Evolutionary conservation across 2,797 vertebrate species (phyloP), one percentile per base, ranked within the genome.

Genomic region (Anisognathus igniventris): DNA sequence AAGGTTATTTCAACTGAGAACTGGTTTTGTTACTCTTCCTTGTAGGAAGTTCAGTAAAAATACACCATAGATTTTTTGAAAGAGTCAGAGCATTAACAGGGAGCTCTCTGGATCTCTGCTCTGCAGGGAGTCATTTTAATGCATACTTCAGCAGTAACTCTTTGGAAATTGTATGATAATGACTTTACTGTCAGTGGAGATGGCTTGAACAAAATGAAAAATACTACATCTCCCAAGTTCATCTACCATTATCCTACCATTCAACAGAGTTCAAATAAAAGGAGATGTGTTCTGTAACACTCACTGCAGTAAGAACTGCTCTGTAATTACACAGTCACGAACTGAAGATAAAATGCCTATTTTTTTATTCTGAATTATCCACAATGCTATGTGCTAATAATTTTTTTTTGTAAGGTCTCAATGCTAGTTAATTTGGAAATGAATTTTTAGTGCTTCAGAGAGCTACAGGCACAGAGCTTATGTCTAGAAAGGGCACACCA

Each of bases 111-210:
- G 68, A 88, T 92, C 45, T 70, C 42, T 66, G 68, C 91, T 96
- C 94, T 91, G 84, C 82, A 56, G 94, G 91, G 86, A 96, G 54
- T 89, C 9, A 79, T 95, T 96, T 88, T 86, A 95, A 96, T 75
- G 62, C 78, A 72, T 60, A 80, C 68, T 94, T 92, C 91, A 94
- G 84, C 91, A 86, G 68, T 80, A 94, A 95, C 75, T 95, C 91
- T 72, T 88, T 66, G 81, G 78, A 94, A 89, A 80, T 77, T 83
- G 44, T 31, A 77, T 68, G 61, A 89, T 89, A 95, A 96, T 68
- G 66, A 94, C 91, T 95, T 88, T 86, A 90, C 78, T 88, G 86
- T 91, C 91, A 74, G 81, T n/a, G 31, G 61, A 74, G 84, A 91
- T 58, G 71, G 68, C 47, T 86, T 90, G 67, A 95, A 65, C 61